Percentiles rank a stretch among this genome's conserved stretches.
These are phyloP conservation scores for Rhyacichthys aspro DNA, from an alignment of 2,797 vertebrate genomes.

Conservation along the genomic window DNA sequence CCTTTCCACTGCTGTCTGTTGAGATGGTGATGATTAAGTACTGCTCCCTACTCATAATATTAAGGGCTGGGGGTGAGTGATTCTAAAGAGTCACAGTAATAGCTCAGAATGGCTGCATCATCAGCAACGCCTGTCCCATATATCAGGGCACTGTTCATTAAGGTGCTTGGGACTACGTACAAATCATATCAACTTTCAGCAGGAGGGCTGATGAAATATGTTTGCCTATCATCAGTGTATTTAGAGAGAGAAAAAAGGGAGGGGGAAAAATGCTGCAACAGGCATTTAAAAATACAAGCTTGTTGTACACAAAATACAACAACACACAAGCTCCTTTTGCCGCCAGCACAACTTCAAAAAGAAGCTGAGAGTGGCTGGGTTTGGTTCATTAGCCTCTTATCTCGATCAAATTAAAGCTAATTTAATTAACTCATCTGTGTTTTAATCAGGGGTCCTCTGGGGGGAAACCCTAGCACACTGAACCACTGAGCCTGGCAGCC, in stretches of 20 bases:
- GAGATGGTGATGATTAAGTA: slow-evolving; percentile 61
- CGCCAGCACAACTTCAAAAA: slow-evolving; percentile 69
- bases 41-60: slow-evolving; percentile 40
- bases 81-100: slow-evolving; percentile 66
- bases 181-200: slow-evolving; percentile 67
- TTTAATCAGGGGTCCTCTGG: slow-evolving; percentile 75
- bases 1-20: slow-evolving; percentile 44
- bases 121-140: slow-evolving; percentile 71
- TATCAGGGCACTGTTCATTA: slow-evolving; percentile 69
- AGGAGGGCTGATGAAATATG: slow-evolving; percentile 45
- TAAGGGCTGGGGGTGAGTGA: slow-evolving; percentile 53
- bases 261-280: slow-evolving; percentile 39
- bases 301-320: slow-evolving; percentile 27
- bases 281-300: slow-evolving; percentile 27
- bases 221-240: slow-evolving; percentile 43
- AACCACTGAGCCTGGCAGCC: slow-evolving; percentile 74
- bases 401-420: slow-evolving; percentile 73
- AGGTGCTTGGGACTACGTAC: slow-evolving; percentile 52
- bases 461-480: slow-evolving; percentile 73
- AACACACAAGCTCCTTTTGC: slow-evolving; percentile 32
- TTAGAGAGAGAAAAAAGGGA: slow-evolving; percentile 8
- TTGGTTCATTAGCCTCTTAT: slow-evolving; percentile 73
- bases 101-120: slow-evolving; percentile 70
- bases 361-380: slow-evolving; percentile 54
- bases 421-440: slow-evolving; percentile 79